Base-by-base conservation (phyloP, 1,140 invertebrate genomes). In the Matsumurasca onukii region DNA sequence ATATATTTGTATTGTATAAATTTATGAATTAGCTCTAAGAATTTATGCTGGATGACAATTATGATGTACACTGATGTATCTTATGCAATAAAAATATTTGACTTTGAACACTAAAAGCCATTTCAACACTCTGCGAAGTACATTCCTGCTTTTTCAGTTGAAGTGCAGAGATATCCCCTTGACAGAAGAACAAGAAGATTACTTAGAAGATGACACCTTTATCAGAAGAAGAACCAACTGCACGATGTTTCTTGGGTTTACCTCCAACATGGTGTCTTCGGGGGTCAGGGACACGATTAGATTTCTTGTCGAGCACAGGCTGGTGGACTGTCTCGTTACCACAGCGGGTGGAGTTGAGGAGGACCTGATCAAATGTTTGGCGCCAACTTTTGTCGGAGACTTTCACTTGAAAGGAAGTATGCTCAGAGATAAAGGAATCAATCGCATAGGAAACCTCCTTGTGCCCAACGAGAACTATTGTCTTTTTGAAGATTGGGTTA, bases 391-490 rank as follows among this genome's bases (percentile, higher is more conserved):
- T 76, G 74, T 99, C 27, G 97, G 97, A 31, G 89, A 94, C 77
- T 99, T 99, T 80, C 81, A 89, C 77, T 82, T 98, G 66, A 86
- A 87, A 75, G 98, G 92, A 0, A 87, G 86, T 77, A 80, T 80
- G 48, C 82, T 98, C 17, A 83, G 97, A 68, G 88, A 92, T 5
- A 87, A 89, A 72, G 98, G 97, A 12, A 92, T 99, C 34, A 99
- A 99, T 80, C 83, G 98, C 73, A 98, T 98, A 73, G 98, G 98
- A 31, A 99, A 99, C 83, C 83, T 99, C 31, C 82, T 99, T 27
- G 96, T 99, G 1, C 98, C 98, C 3, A 99, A 99, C 84, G 89
- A 97, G 75, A 99, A 99, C 82, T 99, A 99, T 80, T 99, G 97
- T 75, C 84, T 88, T 73, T 99, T 99, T 84, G 97, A 99, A 82